Conservation (phyloP, 1,140 invertebrate genomes). For the Parasteatoda tepidariorum region DNA sequence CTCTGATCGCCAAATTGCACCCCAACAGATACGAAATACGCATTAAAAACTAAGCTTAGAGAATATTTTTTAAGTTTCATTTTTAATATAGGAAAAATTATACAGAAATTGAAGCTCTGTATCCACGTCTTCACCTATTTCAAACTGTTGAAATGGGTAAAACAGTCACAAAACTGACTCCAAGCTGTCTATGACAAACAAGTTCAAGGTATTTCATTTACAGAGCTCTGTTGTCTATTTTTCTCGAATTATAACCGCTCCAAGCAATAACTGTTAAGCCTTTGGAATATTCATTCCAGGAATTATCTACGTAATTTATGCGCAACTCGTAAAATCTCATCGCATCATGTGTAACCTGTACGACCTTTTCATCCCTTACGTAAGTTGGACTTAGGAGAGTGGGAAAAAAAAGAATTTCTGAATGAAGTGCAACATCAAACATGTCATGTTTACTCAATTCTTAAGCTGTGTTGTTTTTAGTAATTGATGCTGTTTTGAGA, state of each 20-base stretch:
- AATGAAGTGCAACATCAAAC: background rate
- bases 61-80: too few relatives aligned
- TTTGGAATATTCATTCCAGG: conserved; percentile 17
- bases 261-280: background rate
- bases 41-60: too few relatives aligned
- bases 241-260: background rate
- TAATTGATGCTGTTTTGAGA: too few relatives aligned
- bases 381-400: background rate
- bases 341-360: background rate
- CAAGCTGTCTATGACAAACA: conserved; percentile 23
- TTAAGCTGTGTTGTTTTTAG: background rate
- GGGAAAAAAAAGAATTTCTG: too few relatives aligned
- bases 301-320: conserved; percentile 29
- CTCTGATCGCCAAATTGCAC: too few relatives aligned
- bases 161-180: too few relatives aligned
- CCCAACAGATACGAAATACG: too few relatives aligned
- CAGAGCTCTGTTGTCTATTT: conserved; percentile 17
- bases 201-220: conserved; percentile 24
- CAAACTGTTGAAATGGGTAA: too few relatives aligned
- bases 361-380: conserved; percentile 6
- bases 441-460: background rate
- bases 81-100: too few relatives aligned
- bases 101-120: too few relatives aligned
- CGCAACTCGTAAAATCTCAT: conserved; percentile 23
- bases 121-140: too few relatives aligned